phyloP scores from a whole-genome alignment of 2,888 invertebrate genomes.

The Euzophera pinguis region DNA sequence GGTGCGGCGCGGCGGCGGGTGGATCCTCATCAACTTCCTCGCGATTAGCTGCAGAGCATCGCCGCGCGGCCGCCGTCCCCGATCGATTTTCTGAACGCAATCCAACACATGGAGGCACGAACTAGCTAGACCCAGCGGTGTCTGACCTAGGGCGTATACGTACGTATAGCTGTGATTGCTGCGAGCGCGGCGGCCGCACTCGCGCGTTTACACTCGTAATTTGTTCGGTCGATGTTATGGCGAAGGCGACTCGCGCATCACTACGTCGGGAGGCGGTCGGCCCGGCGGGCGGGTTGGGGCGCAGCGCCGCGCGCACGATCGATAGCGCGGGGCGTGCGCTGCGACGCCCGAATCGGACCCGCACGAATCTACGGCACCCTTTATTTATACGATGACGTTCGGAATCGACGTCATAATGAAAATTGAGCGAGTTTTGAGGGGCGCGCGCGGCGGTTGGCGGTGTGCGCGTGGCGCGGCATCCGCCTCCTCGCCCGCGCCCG shows the following conservation, averaged over 20 bases:
- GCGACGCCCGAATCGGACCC: slow-evolving; percentile 41
- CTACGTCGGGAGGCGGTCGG: slow-evolving; percentile 48
- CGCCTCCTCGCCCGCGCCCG: slow-evolving; percentile 2
- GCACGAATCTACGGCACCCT: slow-evolving; percentile 40
- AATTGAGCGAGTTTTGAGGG: slow-evolving; percentile 25
- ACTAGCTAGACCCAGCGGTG: slow-evolving; percentile 40
- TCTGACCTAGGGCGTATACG: slow-evolving; percentile 28
- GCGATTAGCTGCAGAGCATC: slow-evolving; percentile 49
- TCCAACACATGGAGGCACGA: slow-evolving; percentile 41
- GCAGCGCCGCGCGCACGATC: slow-evolving; percentile 39
- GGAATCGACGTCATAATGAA: slow-evolving; percentile 51
- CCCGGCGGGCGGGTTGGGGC: slow-evolving; percentile 35
- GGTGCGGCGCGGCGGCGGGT: slow-evolving; percentile 30
- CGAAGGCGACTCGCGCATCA: slow-evolving; percentile 58
- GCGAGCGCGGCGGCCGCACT: slow-evolving; percentile 69
- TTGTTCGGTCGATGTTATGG: slow-evolving; percentile 56
- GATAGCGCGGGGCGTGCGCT: slow-evolving; percentile 48
- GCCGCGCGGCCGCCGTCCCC: slow-evolving; percentile 38
- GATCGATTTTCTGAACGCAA: slow-evolving; percentile 38
- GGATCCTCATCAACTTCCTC: slow-evolving; percentile 30
- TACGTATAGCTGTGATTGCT: slow-evolving; percentile 27
- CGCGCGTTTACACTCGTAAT: slow-evolving; percentile 56
- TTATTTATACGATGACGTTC: slow-evolving; percentile 59
- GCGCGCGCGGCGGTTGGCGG: slow-evolving; percentile 14
- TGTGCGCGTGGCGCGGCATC: neutral